These are phyloP conservation scores for Craterocephalus amniculus DNA, from an alignment of 2,797 vertebrate genomes.

Conservation along the genomic window DNA sequence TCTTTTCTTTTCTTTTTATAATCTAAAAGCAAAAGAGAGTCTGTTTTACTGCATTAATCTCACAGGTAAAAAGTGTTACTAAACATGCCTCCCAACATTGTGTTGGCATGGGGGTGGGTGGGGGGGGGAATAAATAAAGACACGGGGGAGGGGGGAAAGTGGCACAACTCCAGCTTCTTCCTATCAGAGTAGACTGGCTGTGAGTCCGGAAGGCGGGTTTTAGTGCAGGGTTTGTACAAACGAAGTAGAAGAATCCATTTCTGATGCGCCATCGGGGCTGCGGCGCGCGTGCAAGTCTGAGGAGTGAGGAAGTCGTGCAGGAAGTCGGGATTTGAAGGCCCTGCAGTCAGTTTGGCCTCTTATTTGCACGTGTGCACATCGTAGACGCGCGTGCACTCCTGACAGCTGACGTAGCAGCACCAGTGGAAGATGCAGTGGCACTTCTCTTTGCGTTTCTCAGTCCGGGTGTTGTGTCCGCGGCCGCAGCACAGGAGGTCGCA, in stretches of 20 bases:
- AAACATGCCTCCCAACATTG: slow-evolving; percentile 59
- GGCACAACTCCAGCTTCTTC: slow-evolving; percentile 50
- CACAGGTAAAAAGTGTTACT: slow-evolving; percentile 73
- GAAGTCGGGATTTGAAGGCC: slow-evolving; percentile 39
- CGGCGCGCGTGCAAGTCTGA: slow-evolving; percentile 23
- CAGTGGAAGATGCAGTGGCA: slow-evolving; percentile 99
- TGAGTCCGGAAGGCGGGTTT: slow-evolving; percentile 31
- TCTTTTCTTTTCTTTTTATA: background rate
- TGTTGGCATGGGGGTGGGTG: slow-evolving; percentile 64
- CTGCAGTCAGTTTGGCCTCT: slow-evolving; percentile 62
- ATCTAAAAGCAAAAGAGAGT: slow-evolving; percentile 61
- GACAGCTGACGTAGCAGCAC: slow-evolving; percentile 98
- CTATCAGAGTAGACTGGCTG: slow-evolving; percentile 21
- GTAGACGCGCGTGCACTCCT: slow-evolving; percentile 94
- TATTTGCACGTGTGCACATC: slow-evolving; percentile 98
- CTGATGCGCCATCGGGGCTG: slow-evolving; percentile 62
- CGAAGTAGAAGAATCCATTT: slow-evolving; percentile 44
- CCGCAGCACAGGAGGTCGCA: slow-evolving; percentile 98
- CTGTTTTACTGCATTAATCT: slow-evolving; percentile 74
- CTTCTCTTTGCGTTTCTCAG: slow-evolving; percentile 96
- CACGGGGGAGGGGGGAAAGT: slow-evolving; percentile 30
- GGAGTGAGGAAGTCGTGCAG: slow-evolving; percentile 48
- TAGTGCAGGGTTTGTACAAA: slow-evolving; percentile 44
- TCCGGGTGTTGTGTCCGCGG: slow-evolving; percentile 96
- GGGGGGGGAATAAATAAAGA: slow-evolving; percentile 81